phyloP scores from a whole-genome alignment of 1,140 invertebrate species.

The Saccostrea cuccullata region DNA sequence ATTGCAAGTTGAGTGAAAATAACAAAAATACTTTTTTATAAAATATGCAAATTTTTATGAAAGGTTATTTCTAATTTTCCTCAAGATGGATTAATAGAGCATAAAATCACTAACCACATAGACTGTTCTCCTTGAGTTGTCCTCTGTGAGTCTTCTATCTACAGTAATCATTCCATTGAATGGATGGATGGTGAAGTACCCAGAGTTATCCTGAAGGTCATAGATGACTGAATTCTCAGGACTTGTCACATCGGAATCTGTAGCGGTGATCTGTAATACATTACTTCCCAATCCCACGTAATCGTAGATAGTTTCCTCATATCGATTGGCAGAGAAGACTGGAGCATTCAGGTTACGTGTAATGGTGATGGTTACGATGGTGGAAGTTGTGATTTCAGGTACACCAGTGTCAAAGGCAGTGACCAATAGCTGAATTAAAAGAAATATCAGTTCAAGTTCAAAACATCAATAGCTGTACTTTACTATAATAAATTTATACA shows the following conservation, averaged over 20 bases:
- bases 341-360: slow-evolving; percentile 63
- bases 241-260: slow-evolving; percentile 81
- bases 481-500: background rate
- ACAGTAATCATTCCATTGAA: slow-evolving; percentile 59
- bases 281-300: slow-evolving; percentile 53
- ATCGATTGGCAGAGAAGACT: slow-evolving; percentile 48
- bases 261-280: slow-evolving; percentile 61
- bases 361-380: slow-evolving; percentile 59
- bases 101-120: background rate
- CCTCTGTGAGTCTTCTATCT: slow-evolving; percentile 53
- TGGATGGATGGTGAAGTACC: slow-evolving; percentile 65
- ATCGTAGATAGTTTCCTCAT: slow-evolving; percentile 61
- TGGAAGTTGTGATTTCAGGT: slow-evolving; percentile 41
- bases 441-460: background rate
- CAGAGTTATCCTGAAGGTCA: slow-evolving; percentile 44
- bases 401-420: slow-evolving; percentile 58
- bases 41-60: no score
- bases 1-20: no score
- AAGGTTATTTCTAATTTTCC: no score
- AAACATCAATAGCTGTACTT: background rate
- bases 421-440: slow-evolving; percentile 53
- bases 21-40: no score
- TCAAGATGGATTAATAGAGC: no score
- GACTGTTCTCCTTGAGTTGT: slow-evolving; percentile 44
- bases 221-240: slow-evolving; percentile 45